Percentiles rank a stretch among this genome's conserved stretches.
Conservation (phyloP, 1,140 invertebrate species). For the roundworm (Caenorhabditis elegans) region DNA sequence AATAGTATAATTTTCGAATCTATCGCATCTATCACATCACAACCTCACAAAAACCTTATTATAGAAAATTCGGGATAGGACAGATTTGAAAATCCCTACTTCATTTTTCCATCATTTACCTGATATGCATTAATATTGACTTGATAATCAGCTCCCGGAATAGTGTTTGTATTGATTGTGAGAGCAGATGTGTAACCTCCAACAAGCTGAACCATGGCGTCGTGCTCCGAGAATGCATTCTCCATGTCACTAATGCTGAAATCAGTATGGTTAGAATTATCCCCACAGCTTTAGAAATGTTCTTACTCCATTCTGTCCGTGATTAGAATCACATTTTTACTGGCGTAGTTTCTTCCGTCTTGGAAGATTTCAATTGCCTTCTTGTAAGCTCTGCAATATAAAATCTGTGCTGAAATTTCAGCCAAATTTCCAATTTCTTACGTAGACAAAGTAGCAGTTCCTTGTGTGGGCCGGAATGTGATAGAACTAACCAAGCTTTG, state of each 20-base stretch:
- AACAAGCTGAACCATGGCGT: not conserved
- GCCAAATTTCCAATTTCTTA: no score
- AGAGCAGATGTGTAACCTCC: constrained; percentile 9
- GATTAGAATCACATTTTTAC: constrained; percentile 13
- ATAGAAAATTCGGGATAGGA: no score
- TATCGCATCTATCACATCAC: no score
- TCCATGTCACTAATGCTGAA: not conserved
- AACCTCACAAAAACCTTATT: not conserved
- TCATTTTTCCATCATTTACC: not conserved
- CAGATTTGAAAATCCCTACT: no score
- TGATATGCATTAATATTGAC: not conserved
- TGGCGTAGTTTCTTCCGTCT: not conserved
- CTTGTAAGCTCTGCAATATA: constrained; percentile 17
- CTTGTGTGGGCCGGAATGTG: not conserved
- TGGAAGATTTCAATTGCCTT: not conserved
- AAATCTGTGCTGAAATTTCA: no score
- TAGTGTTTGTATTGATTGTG: not conserved
- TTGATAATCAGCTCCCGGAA: constrained; percentile 9
- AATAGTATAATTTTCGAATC: no score
- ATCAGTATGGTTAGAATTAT: not conserved
- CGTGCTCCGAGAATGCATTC: not conserved
- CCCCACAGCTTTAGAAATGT: not conserved
- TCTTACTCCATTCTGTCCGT: constrained; percentile 33
- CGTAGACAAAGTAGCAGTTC: constrained; percentile 18
- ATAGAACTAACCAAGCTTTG: not conserved